These are phyloP conservation scores for Platichthys flesus DNA, from an alignment of 2,113 vertebrate species.

Conservation along the genomic window DNA sequence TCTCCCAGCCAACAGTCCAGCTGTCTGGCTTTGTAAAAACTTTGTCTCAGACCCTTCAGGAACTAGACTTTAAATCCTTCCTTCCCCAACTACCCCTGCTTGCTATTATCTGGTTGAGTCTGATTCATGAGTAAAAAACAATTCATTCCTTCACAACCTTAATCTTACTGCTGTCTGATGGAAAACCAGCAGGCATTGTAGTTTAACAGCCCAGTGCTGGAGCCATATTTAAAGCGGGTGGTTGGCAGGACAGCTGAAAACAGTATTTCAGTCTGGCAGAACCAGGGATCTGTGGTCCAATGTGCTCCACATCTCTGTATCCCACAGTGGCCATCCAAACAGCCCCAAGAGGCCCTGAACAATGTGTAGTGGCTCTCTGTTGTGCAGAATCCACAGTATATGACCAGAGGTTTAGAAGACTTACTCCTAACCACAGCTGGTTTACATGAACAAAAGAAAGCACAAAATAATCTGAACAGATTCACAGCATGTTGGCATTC, in stretches of 20 bases:
- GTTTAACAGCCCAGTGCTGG: constrained; percentile 25
- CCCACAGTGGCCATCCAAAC: constrained; percentile 41
- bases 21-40: constrained; percentile 74
- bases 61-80: constrained; percentile 26
- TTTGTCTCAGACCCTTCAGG: constrained; percentile 44
- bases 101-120: constrained; percentile 28
- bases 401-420: constrained; percentile 50
- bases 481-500: constrained; percentile 75
- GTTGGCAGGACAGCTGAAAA: constrained; percentile 49
- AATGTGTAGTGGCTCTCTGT: constrained; percentile 53
- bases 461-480: constrained; percentile 65
- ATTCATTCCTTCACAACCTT: constrained; percentile 27
- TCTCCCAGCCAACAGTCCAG: constrained; percentile 80
- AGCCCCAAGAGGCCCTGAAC: constrained; percentile 45
- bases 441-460: constrained; percentile 61
- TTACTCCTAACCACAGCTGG: constrained; percentile 45
- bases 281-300: constrained; percentile 47
- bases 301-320: constrained; percentile 47
- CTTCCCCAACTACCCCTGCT: constrained; percentile 32
- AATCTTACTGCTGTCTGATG: constrained; percentile 42
- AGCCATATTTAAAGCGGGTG: constrained; percentile 45
- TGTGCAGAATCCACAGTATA: constrained; percentile 62
- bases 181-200: constrained; percentile 49
- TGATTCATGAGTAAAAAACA: constrained; percentile 27
- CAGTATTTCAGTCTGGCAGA: constrained; percentile 53